These are phyloP conservation scores for Trichosurus vulpecula DNA, from an alignment of 2,797 vertebrate genomes.

Conservation along the genomic window DNA sequence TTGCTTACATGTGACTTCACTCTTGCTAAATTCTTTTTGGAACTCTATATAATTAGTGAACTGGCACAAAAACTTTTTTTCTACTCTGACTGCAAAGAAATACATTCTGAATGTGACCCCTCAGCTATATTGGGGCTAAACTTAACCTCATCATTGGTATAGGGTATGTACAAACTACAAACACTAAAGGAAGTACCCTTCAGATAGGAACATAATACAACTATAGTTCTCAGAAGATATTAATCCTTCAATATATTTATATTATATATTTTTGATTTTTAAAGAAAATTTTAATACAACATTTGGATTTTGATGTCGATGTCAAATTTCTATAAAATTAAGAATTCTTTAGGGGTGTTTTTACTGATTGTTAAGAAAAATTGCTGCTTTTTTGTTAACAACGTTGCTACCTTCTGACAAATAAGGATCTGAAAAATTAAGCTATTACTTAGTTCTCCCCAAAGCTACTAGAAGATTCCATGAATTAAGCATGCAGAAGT, in stretches of 20 bases:
- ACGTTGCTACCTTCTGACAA: constrained; percentile 21
- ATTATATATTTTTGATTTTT: constrained; percentile 28
- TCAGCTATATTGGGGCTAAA: neutral
- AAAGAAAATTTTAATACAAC: constrained; percentile 52
- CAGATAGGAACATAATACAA: neutral
- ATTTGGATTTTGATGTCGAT: constrained; percentile 27
- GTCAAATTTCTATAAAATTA: constrained; percentile 61
- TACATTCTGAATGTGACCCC: constrained; percentile 5
- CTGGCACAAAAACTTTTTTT: neutral
- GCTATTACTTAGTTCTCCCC: constrained; percentile 6
- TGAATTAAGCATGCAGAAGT: neutral
- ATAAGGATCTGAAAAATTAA: constrained; percentile 39
- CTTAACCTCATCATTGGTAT: neutral
- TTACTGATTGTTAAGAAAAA: neutral
- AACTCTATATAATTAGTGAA: constrained; percentile 40
- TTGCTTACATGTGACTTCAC: constrained; percentile 56
- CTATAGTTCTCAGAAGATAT: neutral
- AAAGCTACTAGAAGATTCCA: constrained; percentile 39
- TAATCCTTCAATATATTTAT: neutral
- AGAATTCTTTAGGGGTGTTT: constrained; percentile 19
- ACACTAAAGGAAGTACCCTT: neutral
- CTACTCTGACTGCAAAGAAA: neutral
- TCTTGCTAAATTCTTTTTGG: constrained; percentile 62
- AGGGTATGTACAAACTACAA: neutral
- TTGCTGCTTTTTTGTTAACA: constrained; percentile 23